Percentiles rank a stretch among this genome's conserved stretches.
phyloP scores from a whole-genome alignment of 2,113 vertebrate genomes.

The Donacobius atricapilla region DNA sequence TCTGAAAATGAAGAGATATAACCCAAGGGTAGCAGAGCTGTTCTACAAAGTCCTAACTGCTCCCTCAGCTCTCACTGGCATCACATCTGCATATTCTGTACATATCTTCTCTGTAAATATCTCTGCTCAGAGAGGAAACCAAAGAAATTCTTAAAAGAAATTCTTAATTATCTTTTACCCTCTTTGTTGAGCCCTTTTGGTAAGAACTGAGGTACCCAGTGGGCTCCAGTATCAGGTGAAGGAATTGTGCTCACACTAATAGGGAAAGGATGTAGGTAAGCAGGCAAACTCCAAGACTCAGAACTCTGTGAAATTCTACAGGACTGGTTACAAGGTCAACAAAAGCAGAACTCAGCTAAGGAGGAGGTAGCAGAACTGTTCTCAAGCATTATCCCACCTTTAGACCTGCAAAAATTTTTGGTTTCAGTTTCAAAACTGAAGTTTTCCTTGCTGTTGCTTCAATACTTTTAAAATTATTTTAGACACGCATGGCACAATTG shows the following conservation, averaged over 20 bases:
- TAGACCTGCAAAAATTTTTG: not conserved
- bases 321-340: not conserved
- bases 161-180: not conserved
- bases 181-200: not conserved
- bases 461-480: not conserved
- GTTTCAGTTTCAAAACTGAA: not conserved
- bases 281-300: not conserved
- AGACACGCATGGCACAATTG: not conserved
- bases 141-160: not conserved
- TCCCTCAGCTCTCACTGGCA: no score
- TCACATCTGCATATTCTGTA: not conserved
- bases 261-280: not conserved
- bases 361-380: not conserved
- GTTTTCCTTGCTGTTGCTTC: not conserved
- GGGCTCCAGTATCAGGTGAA: not conserved
- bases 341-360: not conserved
- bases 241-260: not conserved
- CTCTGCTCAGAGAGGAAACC: not conserved
- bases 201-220: not conserved
- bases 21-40: not conserved
- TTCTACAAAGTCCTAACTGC: not conserved
- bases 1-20: not conserved
- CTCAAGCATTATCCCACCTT: not conserved
- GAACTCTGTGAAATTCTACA: not conserved
- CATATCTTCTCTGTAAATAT: not conserved